Base-by-base conservation (phyloP, 2,113 vertebrate genomes). In the Nesoenas mayeri region DNA sequence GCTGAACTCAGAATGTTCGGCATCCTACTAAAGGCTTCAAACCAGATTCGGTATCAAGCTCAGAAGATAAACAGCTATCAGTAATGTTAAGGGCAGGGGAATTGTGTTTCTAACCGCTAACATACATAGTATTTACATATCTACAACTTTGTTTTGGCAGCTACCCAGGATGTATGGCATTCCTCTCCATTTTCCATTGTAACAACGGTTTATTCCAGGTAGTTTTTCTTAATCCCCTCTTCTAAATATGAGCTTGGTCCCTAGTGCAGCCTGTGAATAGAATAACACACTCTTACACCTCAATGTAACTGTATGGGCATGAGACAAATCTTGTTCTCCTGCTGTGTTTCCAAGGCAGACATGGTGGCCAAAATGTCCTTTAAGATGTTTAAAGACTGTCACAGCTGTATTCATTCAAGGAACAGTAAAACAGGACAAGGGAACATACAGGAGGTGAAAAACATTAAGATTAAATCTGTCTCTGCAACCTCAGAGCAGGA, bases 1-100 rank as follows among this genome's bases (percentile, higher is more conserved):
- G 28, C 2, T 0, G 0, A 36, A 25, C 25, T 79, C 57, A 5
- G 3, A 15, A 12, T 4, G 5, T 7, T 82, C 22, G 16, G 6
- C 12, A 5, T 29, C 47, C 21, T 38, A 8, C 17, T 5, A 25
- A 83, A 72, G 12, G n/a, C 40, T 70, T 54, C 25, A 47, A 65
- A 24, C 4, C 38, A 22, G 8, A 42, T 42, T 48, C n/a, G 22
- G 10, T 28, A 48, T 29, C 13, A 25, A 12, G 12, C 15, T 16
- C 60, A 16, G 47, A 88, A 60, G 31, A 24, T 17, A 83, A 81
- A 38, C 2, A 32, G 13, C 12, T 61, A 34, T 58, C 58, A 64
- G 15, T 7, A 66, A 14, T 13, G 3, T 5, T 56, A 26, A 11
- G 9, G 32, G 15, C 11, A 12, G 2, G 11, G 3, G 12, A 5